phyloP scores from a whole-genome alignment of 1,140 invertebrate genomes.

The Polypedilum vanderplanki region DNA sequence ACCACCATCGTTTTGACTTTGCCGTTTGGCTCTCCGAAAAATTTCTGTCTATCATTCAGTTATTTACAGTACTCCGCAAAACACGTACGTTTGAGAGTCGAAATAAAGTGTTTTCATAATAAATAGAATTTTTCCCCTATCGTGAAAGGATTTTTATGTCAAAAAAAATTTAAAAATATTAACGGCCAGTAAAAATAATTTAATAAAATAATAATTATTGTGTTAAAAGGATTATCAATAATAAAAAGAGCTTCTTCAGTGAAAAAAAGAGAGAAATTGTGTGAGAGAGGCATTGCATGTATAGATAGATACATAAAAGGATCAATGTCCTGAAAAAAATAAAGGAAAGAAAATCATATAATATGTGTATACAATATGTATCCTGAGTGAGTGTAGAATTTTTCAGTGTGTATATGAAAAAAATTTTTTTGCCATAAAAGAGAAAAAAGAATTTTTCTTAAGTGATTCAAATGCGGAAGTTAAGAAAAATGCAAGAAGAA shows the following conservation, averaged over 20 bases:
- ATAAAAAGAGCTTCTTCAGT: not conserved
- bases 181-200: conserved; percentile 1
- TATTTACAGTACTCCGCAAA: conserved; percentile 23
- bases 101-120: not conserved
- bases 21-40: conserved; percentile 19
- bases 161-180: not conserved
- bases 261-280: not conserved
- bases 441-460: conserved; percentile 25
- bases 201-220: conserved; percentile 3
- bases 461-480: conserved; percentile 14
- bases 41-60: conserved; percentile 25
- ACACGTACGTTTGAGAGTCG: conserved; percentile 6
- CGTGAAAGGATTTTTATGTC: not conserved
- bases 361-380: too few species aligned
- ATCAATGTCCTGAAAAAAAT: conserved; percentile 23
- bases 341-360: not conserved
- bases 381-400: not conserved
- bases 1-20: not conserved
- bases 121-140: not conserved
- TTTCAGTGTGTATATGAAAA: not conserved
- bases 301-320: conserved; percentile 7
- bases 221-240: conserved; percentile 1
- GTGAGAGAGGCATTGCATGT: not conserved
- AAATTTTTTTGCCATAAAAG: conserved; percentile 23
- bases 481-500: not conserved